Evolutionary conservation across 2,797 vertebrate genomes (phyloP).

Genomic region (Fistularia commersonii): DNA sequence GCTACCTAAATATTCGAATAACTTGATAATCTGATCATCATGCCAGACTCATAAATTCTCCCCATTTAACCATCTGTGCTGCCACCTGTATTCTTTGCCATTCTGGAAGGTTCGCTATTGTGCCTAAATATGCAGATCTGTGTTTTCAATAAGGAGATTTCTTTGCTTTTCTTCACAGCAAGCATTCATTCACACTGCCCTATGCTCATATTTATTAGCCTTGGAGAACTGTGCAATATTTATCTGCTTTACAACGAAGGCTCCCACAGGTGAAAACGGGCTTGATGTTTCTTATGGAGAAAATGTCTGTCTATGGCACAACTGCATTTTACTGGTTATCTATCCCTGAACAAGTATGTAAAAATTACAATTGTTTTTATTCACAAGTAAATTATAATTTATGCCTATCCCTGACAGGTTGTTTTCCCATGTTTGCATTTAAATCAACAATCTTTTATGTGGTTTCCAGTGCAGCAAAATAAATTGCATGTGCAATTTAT

Average conservation of each 20-base stretch:
- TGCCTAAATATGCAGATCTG: slow-evolving; percentile 40
- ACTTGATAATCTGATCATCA: no score
- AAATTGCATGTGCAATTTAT: no score
- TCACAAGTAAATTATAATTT: slow-evolving; percentile 10
- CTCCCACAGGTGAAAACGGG: no score
- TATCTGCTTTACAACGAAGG: slow-evolving; percentile 17
- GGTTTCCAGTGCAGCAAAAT: no score
- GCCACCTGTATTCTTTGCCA: slow-evolving; percentile 31
- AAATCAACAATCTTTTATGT: no score
- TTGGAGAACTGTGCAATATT: slow-evolving; percentile 15
- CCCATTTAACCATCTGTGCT: no score
- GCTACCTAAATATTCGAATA: no score
- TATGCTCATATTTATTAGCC: slow-evolving; percentile 23
- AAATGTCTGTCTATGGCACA: slow-evolving; percentile 6
- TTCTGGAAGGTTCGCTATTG: slow-evolving; percentile 33
- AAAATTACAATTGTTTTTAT: slow-evolving; percentile 28
- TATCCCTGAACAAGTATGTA: background rate
- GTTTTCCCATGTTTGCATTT: no score
- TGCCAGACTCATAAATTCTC: no score
- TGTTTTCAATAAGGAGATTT: slow-evolving; percentile 20
- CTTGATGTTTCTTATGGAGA: no score
- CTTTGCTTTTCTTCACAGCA: slow-evolving; percentile 18
- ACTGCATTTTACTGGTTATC: slow-evolving; percentile 15
- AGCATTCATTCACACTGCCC: slow-evolving; percentile 13
- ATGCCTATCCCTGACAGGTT: background rate